Base-by-base conservation (phyloP, 2,797 vertebrate genomes). In the Xiphorhynchus erythropygius region DNA sequence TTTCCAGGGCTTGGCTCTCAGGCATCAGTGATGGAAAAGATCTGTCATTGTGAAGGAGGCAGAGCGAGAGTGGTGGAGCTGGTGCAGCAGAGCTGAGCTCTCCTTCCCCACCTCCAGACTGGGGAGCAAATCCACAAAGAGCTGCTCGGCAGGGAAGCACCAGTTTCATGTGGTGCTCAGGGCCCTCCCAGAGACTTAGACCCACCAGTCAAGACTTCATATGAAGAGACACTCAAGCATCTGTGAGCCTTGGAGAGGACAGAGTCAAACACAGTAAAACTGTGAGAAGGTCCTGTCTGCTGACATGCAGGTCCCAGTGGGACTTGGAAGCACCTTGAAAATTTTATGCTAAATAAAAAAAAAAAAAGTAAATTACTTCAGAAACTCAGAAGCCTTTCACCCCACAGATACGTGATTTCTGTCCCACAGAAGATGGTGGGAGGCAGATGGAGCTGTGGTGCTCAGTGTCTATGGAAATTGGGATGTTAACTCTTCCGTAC, bases 1-100 rank as follows among this genome's bases (percentile, higher is more conserved):
- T 81, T 91, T 79, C 73, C 87, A 55, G n/a, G 24, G 50, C 15
- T 88, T 50, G 55, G 60, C n/a, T 94, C 76, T 77, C 65, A 64
- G 60, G 76, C 71, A 77, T 53, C 82, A 78, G 62, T 50, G 82
- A 50, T 50, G 57, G 89, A 77, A 74, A 77, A 89, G 75, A 74
- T 89, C 57, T 56, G 18, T 86, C 75, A 59, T 27, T 80, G 2
- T 42, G 75, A 64, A 22, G 30, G 3, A 70, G 76, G 78, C 74
- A 85, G 52, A 77, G 59, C 25, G 33, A 22, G 28, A 28, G 13
- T 30, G 88, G 46, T 22, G n/a, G 59, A 56, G 62, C 1, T 0
- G 0, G 57, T 28, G 64, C 2, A 2, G 65, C 64, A 37, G 65
- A 71, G 77, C 47, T 69, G 88, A 35, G 52, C 18, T 87, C 33